These are phyloP conservation scores for Caenorhabditis becei DNA, from an alignment of 2,888 invertebrate genomes.

Conservation along the genomic window DNA sequence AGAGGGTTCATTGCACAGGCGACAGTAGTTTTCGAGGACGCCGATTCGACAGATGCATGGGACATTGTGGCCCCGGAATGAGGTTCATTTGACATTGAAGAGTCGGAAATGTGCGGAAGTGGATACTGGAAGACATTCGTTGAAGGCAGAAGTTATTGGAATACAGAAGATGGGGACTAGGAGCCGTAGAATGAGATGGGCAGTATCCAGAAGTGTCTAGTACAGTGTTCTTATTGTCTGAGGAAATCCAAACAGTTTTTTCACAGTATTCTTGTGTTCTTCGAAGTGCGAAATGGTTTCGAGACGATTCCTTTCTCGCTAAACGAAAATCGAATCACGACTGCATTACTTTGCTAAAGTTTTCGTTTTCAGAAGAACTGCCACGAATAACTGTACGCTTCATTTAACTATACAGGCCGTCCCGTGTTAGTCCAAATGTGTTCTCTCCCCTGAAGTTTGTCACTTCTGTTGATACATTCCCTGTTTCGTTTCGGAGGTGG, in stretches of 20 bases:
- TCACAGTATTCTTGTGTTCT: no score
- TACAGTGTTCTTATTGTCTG: neutral
- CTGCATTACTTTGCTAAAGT: no score
- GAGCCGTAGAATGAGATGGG: slow-evolving; percentile 6
- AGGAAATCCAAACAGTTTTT: no score
- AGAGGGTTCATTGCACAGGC: slow-evolving; percentile 59
- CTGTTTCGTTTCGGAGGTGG: neutral
- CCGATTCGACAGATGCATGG: slow-evolving; percentile 39
- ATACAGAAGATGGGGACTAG: neutral
- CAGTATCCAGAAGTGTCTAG: neutral
- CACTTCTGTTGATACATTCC: neutral
- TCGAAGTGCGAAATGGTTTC: no score
- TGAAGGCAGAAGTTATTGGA: no score
- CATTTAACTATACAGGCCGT: slow-evolving; percentile 49
- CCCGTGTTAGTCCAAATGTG: neutral
- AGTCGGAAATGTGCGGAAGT: neutral
- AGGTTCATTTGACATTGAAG: slow-evolving; percentile 3
- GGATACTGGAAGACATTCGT: slow-evolving; percentile 20
- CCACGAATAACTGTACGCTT: slow-evolving; percentile 45
- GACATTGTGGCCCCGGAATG: slow-evolving; percentile 32
- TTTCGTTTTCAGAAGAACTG: neutral
- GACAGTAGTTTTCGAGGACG: slow-evolving; percentile 38
- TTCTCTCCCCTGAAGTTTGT: slow-evolving; percentile 11
- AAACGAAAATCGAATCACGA: no score
- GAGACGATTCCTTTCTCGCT: no score